Conservation (phyloP, 2,113 vertebrate species). For the Mionectes macconnelli region DNA sequence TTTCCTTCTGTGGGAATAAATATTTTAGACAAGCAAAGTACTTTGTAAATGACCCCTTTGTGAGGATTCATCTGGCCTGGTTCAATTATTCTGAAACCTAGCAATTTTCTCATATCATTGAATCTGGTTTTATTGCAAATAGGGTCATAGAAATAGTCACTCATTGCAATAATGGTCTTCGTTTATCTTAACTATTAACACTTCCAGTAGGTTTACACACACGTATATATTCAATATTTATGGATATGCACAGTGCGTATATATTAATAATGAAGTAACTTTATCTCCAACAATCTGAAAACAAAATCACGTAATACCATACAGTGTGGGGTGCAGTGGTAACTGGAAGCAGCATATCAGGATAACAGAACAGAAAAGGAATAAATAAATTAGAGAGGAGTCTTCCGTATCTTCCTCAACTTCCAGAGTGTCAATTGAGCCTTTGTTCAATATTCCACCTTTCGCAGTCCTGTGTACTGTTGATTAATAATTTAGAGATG, state of each 20-base stretch:
- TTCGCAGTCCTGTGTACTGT: not conserved
- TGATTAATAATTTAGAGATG: constrained; percentile 58
- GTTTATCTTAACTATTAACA: constrained; percentile 75
- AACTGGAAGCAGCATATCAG: constrained; percentile 67
- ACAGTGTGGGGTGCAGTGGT: constrained; percentile 41
- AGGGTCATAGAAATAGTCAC: constrained; percentile 56
- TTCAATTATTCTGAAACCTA: constrained; percentile 69
- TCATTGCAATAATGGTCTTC: constrained; percentile 70
- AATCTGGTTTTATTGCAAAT: constrained; percentile 68
- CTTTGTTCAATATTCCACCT: constrained; percentile 58
- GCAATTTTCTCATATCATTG: constrained; percentile 61
- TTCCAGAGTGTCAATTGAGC: constrained; percentile 63
- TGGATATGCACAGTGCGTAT: constrained; percentile 43
- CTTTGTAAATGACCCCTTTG: constrained; percentile 49
- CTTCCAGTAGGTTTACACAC: constrained; percentile 48
- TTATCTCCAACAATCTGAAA: constrained; percentile 68
- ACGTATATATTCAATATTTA: constrained; percentile 63
- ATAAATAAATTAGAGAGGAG: constrained; percentile 84
- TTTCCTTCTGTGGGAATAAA: constrained; percentile 31
- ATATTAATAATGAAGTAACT: constrained; percentile 75
- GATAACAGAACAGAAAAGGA: constrained; percentile 62
- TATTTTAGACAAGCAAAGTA: constrained; percentile 54
- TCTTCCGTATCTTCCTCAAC: constrained; percentile 72
- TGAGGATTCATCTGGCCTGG: constrained; percentile 14
- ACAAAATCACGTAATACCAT: constrained; percentile 70